Evolutionary conservation across 1,140 invertebrate genomes (phyloP).

Genomic region (Hyles euphorbiae): DNA sequence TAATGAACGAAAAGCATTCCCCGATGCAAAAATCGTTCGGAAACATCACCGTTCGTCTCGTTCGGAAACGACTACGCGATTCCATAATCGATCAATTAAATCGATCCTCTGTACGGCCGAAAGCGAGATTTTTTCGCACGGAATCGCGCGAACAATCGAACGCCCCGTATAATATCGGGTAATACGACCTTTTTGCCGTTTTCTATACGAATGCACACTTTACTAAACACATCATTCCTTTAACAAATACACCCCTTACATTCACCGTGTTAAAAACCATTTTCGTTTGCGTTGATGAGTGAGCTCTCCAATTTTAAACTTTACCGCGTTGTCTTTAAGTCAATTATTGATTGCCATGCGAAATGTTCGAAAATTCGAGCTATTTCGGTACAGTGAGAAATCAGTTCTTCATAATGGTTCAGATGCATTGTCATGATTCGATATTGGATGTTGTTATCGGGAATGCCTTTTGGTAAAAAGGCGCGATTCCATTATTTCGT

Average conservation of each 20-base stretch:
- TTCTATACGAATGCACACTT: slow-evolving; percentile 64
- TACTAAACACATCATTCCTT: slow-evolving; percentile 54
- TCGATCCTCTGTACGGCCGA: slow-evolving; percentile 18
- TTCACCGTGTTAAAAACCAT: slow-evolving; percentile 6
- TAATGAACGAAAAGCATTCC: slow-evolving; percentile 18
- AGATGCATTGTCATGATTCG: slow-evolving; percentile 51
- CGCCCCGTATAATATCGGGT: slow-evolving; percentile 44
- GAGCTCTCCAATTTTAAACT: slow-evolving; percentile 13
- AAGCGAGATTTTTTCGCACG: slow-evolving; percentile 43
- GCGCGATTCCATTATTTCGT: slow-evolving; percentile 38
- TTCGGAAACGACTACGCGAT: slow-evolving; percentile 15
- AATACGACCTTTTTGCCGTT: slow-evolving; percentile 45
- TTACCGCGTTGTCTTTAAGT: slow-evolving; percentile 16
- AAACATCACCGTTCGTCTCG: not conserved
- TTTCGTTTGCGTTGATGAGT: slow-evolving; percentile 1
- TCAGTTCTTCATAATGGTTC: slow-evolving; percentile 59
- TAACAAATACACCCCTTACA: slow-evolving; percentile 15
- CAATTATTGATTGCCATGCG: slow-evolving; percentile 14
- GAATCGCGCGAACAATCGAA: slow-evolving; percentile 42
- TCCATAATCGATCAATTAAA: slow-evolving; percentile 45
- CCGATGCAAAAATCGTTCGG: slow-evolving; percentile 24
- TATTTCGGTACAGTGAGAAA: slow-evolving; percentile 30
- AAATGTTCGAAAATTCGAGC: slow-evolving; percentile 4
- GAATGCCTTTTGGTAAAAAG: slow-evolving; percentile 54
- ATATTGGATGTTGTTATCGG: slow-evolving; percentile 44